Base-by-base conservation (phyloP, 2,888 invertebrate genomes). In the Dendrolimus houi region DNA sequence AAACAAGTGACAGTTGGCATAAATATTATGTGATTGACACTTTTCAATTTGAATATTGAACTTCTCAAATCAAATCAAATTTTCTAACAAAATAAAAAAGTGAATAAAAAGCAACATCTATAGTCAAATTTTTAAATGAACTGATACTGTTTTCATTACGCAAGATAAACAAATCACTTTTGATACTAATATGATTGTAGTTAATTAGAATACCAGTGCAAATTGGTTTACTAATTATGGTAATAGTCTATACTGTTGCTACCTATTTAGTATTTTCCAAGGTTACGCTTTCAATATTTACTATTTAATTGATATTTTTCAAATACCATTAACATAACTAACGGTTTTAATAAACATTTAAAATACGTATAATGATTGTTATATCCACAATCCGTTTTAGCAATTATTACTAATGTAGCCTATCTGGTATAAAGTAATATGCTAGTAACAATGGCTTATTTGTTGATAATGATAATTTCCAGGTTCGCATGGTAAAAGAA, bases 401-500 rank as follows among this genome's bases (percentile, higher is more conserved):
- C 29, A 29, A 29, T 6, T 29, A 29, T 29, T 29, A 29, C 29
- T 29, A 29, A 29, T 29, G 29, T 29, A 29, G 29, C 29, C 3
- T 6, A 29, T 6, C 29, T 29, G 3, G 29, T 29, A 29, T 29
- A 29, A 29, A 2, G 29, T 29, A 29, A 29, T 6, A 29, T 6
- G 6, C 29, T 29, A 6, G 29, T 29, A 29, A 29, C 0, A 29
- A 6, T 6, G 29, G 29, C 29, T 29, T 29, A 29, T 29, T 6
- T 29, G 29, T 29, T 29, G 29, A 29, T 29, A 29, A 6, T 29
- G 29, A 29, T 29, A 29, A 29, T 29, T 29, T 29, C 29, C 60
- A 95, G 95, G 92, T 97, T 42, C 92, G 96, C 58, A 93, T 96
- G 74, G 95, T 96, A 9, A 95, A 96, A 77, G 96, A 96, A 78